phyloP scores from a whole-genome alignment of 2,888 invertebrate genomes.

The Folsomia manolachei region DNA sequence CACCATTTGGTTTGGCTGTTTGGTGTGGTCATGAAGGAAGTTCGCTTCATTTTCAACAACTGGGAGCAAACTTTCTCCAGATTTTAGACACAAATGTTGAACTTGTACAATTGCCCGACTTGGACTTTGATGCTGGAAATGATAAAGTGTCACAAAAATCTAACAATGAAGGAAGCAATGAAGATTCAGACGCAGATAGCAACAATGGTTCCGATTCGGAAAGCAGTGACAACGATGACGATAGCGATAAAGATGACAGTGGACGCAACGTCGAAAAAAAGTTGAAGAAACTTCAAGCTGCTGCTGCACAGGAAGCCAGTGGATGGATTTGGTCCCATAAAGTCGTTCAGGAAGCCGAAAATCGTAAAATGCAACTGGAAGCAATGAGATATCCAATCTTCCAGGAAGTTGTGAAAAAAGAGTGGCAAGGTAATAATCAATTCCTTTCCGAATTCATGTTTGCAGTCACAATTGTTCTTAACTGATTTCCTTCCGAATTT shows the following conservation, averaged over 20 bases:
- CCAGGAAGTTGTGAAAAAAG: slow-evolving; percentile 54
- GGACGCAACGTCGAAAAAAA: background rate
- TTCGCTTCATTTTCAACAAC: slow-evolving; percentile 46
- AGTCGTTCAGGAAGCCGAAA: slow-evolving; percentile 14
- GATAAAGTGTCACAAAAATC: background rate
- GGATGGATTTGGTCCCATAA: slow-evolving; percentile 31
- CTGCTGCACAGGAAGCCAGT: background rate
- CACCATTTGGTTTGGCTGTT: slow-evolving; percentile 56
- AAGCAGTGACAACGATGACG: background rate
- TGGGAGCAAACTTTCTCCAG: slow-evolving; percentile 42
- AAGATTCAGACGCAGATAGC: background rate
- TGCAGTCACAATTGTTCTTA: no score
- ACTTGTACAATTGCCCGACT: slow-evolving; percentile 13
- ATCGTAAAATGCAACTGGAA: slow-evolving; percentile 13
- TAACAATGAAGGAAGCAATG: background rate
- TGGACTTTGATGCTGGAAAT: background rate
- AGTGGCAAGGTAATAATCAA: no score
- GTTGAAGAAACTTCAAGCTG: background rate
- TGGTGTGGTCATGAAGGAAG: slow-evolving; percentile 55
- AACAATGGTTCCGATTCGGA: background rate
- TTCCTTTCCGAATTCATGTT: no score
- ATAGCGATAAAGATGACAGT: background rate
- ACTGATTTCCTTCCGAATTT: no score
- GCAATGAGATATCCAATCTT: slow-evolving; percentile 39
- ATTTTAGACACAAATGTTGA: slow-evolving; percentile 31